Percentiles rank a stretch among this genome's conserved stretches.
Evolutionary conservation across 2,888 invertebrate genomes (phyloP).

Genomic region (Stenotaenia linearis): DNA sequence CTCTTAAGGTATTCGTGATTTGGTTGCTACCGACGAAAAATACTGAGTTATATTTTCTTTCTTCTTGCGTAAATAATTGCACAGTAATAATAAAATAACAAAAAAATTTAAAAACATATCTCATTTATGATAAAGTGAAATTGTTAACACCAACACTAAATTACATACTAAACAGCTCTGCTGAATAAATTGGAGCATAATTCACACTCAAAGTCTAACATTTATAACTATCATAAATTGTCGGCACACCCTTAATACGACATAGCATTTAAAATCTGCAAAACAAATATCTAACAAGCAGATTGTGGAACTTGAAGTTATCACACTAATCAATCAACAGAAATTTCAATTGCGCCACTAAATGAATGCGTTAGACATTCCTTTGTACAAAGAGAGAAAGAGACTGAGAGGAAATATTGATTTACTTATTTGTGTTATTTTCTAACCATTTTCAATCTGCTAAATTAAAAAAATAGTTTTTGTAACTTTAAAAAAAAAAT

Average conservation of each 20-base stretch:
- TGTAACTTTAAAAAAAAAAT: no score
- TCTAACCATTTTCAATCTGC: not conserved
- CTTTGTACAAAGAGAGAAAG: not conserved
- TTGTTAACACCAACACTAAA: constrained; percentile 13
- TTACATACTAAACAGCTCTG: not conserved
- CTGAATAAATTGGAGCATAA: constrained; percentile 18
- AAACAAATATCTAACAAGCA: not conserved
- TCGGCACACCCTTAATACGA: not conserved
- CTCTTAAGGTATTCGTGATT: no score
- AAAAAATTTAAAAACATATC: not conserved
- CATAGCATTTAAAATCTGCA: not conserved
- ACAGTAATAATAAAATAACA: not conserved
- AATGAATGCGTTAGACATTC: not conserved
- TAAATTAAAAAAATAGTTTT: not conserved
- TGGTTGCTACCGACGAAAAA: no score
- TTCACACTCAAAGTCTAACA: constrained; percentile 2
- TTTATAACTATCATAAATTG: constrained; percentile 17
- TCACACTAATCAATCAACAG: not conserved
- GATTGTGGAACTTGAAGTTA: not conserved
- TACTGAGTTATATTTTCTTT: no score
- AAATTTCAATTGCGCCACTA: not conserved
- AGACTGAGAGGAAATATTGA: not conserved
- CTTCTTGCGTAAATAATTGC: not conserved
- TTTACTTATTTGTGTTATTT: constrained; percentile 1
- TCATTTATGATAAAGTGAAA: constrained; percentile 24